phyloP scores from a whole-genome alignment of 2,113 vertebrate species.

The Centropristis striata region DNA sequence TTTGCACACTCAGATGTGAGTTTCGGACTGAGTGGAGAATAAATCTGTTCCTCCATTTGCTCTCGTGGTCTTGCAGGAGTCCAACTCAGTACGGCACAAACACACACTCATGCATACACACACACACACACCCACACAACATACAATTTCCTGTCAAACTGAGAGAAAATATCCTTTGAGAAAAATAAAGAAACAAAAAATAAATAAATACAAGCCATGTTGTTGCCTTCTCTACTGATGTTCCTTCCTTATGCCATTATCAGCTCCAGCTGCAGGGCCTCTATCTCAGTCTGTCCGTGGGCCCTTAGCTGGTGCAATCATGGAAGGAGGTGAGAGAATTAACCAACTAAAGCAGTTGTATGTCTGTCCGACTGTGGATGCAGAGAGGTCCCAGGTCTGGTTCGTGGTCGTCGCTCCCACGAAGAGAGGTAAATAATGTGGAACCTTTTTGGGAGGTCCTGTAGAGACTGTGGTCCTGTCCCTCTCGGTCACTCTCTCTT shows the following conservation, averaged over 20 bases:
- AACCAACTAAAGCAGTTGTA: conserved; percentile 63
- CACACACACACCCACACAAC: conserved; percentile 17
- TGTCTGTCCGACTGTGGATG: conserved; percentile 49
- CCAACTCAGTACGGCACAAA: conserved; percentile 44
- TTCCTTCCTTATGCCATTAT: conserved; percentile 39
- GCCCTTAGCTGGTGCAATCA: conserved; percentile 34
- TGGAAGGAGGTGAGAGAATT: conserved; percentile 49
- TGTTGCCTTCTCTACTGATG: conserved; percentile 56
- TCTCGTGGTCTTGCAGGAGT: conserved; percentile 56
- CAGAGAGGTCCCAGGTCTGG: conserved; percentile 54
- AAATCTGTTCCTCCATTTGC: conserved; percentile 64
- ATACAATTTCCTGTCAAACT: conserved; percentile 57
- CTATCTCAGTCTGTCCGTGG: conserved; percentile 29
- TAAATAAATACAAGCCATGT: conserved; percentile 67
- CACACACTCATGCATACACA: conserved; percentile 52
- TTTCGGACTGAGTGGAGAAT: conserved; percentile 47
- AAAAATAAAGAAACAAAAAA: conserved; percentile 43
- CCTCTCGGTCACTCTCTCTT: conserved; percentile 14
- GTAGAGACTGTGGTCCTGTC: conserved; percentile 38
- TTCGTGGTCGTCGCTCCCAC: conserved; percentile 56
- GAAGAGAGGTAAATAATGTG: conserved; percentile 69
- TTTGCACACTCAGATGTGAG: conserved; percentile 43
- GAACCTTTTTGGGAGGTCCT: conserved; percentile 49
- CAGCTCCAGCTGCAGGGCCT: conserved; percentile 47
- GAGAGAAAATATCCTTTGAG: conserved; percentile 53